Evolutionary conservation across 2,113 vertebrate genomes (phyloP).

Genomic region (Hypomesus transpacificus): DNA sequence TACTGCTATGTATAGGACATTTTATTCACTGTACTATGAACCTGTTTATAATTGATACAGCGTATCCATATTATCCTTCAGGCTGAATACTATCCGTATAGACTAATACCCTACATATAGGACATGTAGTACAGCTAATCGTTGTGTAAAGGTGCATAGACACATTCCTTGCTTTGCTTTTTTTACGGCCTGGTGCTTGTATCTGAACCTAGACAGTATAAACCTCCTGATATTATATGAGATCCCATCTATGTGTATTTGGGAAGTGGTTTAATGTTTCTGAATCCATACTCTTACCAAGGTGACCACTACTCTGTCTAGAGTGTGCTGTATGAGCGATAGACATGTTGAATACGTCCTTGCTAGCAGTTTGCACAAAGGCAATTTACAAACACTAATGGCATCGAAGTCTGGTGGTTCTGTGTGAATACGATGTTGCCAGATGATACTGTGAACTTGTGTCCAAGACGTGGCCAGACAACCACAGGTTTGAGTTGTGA

Average conservation of each 20-base stretch:
- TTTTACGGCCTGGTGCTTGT: not conserved
- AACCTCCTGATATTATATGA: not conserved
- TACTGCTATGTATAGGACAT: not conserved
- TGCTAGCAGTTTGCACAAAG: no score
- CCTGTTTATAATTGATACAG: not conserved
- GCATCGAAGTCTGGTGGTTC: not conserved
- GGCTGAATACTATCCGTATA: not conserved
- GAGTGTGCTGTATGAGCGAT: no score
- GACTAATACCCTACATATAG: not conserved
- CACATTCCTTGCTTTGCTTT: not conserved
- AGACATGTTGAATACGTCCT: no score
- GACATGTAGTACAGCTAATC: not conserved
- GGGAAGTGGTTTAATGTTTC: not conserved
- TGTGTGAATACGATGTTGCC: not conserved
- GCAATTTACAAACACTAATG: not conserved
- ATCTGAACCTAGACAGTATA: slow-evolving; percentile 4
- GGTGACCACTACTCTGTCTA: not conserved
- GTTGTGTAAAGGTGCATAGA: not conserved
- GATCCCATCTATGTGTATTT: not conserved
- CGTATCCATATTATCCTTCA: not conserved
- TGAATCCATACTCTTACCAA: not conserved
- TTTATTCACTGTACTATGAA: not conserved
- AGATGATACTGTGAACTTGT: not conserved
- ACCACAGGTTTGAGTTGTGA: not conserved
- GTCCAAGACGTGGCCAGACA: not conserved